Evolutionary conservation across 2,888 invertebrate genomes (phyloP).

Genomic region (Atethmia centrago): DNA sequence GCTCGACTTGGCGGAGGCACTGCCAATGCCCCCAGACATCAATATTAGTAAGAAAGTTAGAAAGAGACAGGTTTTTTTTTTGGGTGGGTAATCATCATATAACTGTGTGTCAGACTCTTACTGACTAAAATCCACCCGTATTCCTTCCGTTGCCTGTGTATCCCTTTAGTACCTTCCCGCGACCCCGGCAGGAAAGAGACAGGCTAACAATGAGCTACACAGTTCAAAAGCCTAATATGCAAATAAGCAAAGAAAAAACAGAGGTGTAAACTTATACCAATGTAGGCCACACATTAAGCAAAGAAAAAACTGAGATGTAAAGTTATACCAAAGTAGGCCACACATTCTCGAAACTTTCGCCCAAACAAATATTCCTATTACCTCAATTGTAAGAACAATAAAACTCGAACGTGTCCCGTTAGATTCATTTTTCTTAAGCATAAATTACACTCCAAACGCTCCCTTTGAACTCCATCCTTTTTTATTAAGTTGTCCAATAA

Average conservation of each 20-base stretch:
- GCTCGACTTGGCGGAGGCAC: too few species aligned
- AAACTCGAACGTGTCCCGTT: slow-evolving; percentile 79
- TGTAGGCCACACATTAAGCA: too few species aligned
- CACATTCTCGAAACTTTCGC: slow-evolving; percentile 49
- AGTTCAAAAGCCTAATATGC: not conserved
- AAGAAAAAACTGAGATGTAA: not conserved
- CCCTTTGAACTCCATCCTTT: slow-evolving; percentile 73
- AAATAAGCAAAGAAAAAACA: slow-evolving; percentile 13
- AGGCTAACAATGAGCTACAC: not conserved
- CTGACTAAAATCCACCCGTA: too few species aligned
- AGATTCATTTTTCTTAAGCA: slow-evolving; percentile 77
- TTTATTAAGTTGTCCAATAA: slow-evolving; percentile 76
- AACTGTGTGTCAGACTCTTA: too few species aligned
- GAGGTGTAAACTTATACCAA: too few species aligned
- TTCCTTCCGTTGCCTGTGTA: too few species aligned
- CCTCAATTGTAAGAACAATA: slow-evolving; percentile 77
- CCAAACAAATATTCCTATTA: slow-evolving; percentile 64
- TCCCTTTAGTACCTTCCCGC: too few species aligned
- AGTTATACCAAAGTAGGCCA: slow-evolving; percentile 47
- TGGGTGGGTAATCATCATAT: too few species aligned
- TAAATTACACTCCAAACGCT: slow-evolving; percentile 77
- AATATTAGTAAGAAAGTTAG: too few species aligned
- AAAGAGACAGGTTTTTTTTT: too few species aligned
- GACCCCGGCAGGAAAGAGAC: not conserved
- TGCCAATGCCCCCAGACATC: too few species aligned